Evolutionary conservation across 2,888 invertebrate genomes (phyloP).

Genomic region (Uropetala carovei): DNA sequence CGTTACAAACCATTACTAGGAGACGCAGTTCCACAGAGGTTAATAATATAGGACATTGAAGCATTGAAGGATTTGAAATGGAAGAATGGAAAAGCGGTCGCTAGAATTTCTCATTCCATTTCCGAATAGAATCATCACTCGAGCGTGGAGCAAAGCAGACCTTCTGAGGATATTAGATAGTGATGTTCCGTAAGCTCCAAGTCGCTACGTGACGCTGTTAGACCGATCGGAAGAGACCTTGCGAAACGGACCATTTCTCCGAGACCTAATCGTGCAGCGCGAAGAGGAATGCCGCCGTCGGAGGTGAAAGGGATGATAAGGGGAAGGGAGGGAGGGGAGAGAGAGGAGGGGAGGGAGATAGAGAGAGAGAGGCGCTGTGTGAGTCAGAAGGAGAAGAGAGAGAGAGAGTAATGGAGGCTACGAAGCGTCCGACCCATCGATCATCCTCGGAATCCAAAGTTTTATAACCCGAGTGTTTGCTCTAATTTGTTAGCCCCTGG

Average conservation of each 20-base stretch:
- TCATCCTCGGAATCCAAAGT: neutral
- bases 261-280: neutral
- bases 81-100: neutral
- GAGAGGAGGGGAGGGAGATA: no score
- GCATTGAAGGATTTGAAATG: neutral
- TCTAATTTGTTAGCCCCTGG: no score
- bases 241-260: conserved; percentile 19
- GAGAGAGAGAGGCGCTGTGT: no score
- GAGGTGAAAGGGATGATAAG: no score
- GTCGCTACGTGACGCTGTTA: conserved; percentile 6
- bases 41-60: neutral
- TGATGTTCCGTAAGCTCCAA: neutral
- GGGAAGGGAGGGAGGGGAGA: no score
- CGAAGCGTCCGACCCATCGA: neutral
- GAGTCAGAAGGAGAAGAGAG: neutral
- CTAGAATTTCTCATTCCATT: neutral
- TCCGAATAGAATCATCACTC: conserved; percentile 23
- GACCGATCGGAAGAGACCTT: neutral
- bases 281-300: neutral
- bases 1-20: no score
- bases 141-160: neutral
- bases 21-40: no score
- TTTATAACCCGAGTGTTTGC: neutral
- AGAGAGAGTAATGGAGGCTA: neutral
- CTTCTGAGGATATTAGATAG: conserved; percentile 12